Evolutionary conservation across 2,113 vertebrate species (phyloP), one percentile per base, ranked within the genome.

Genomic region (Oryzias javanicus): DNA sequence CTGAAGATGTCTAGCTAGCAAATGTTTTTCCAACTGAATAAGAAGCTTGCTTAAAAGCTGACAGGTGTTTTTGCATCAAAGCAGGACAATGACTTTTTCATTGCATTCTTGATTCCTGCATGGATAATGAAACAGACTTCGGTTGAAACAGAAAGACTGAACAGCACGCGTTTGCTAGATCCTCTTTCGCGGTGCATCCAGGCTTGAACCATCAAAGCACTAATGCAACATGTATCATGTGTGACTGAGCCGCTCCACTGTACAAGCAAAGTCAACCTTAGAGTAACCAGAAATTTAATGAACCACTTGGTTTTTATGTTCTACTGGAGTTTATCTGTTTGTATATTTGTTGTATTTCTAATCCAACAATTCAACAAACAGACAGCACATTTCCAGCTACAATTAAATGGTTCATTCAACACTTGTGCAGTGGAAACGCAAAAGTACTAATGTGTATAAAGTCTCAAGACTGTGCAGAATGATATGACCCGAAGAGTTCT

Each of bases 21-120:
- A 8, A 1, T 1, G 1, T 65, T 48, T 54, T 19, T 51, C 35
- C 1, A 44, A 27, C 25, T 27, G 25, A 27, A 27, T 6, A 27
- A 27, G 22, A 40, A 70, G 60, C 64, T 77, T 76, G 74, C 41
- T 50, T 27, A 20, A 49, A 15, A 50, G 50, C 14, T 49, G 24
- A 52, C 27, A 18, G 14, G 1, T 0, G 1, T 65, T 52, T 55
- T 19, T 49, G 44, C 1, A 44, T 57, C 19, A 49, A 50, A 44
- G 45, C 1, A 22, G 46, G 19, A 35, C 41, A 14, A 12, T 47
- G 49, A 20, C n/a, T 46, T 49, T 35, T 69, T 54, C 10, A 1
- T 51, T 83, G 87, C 85, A 89, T 89, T 84, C 79, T 80, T 49
- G 65, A 80, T 54, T 12, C 44, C 49, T 81, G 86, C 86, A 88